Percentiles rank a stretch among this genome's conserved stretches.
Evolutionary conservation across 2,797 vertebrate species (phyloP).

Genomic region (Tarsius wallacei): DNA sequence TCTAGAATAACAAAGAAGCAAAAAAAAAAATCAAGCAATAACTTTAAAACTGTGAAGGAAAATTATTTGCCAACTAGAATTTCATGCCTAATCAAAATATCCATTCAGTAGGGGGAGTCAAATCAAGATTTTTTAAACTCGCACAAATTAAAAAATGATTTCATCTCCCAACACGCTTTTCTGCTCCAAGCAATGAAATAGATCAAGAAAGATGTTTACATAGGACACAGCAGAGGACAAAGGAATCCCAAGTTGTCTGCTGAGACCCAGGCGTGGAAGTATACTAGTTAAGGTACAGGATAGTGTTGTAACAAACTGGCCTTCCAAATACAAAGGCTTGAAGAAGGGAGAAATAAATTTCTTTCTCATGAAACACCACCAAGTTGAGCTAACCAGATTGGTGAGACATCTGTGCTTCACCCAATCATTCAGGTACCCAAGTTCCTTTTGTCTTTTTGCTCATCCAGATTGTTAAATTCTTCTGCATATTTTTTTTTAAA

Average conservation of each 20-base stretch:
- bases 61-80: slow-evolving; percentile 22
- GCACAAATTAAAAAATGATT: not conserved
- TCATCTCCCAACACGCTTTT: not conserved
- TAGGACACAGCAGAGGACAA: not conserved
- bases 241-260: not conserved
- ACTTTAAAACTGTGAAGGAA: slow-evolving; percentile 34
- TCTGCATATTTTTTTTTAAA: not conserved
- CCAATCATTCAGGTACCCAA: not conserved
- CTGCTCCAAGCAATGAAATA: not conserved
- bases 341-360: not conserved
- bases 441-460: not conserved
- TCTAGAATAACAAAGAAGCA: slow-evolving; percentile 29
- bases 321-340: not conserved
- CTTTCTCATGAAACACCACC: not conserved
- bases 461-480: not conserved
- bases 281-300: not conserved
- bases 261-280: not conserved
- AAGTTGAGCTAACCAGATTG: not conserved
- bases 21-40: not conserved
- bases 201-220: slow-evolving; percentile 4
- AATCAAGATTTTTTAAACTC: slow-evolving; percentile 30
- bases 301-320: not conserved
- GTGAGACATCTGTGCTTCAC: not conserved
- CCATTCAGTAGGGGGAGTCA: not conserved
- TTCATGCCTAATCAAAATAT: not conserved